Conservation (phyloP, 1,140 invertebrate genomes). For the Lepidostoma basale region DNA sequence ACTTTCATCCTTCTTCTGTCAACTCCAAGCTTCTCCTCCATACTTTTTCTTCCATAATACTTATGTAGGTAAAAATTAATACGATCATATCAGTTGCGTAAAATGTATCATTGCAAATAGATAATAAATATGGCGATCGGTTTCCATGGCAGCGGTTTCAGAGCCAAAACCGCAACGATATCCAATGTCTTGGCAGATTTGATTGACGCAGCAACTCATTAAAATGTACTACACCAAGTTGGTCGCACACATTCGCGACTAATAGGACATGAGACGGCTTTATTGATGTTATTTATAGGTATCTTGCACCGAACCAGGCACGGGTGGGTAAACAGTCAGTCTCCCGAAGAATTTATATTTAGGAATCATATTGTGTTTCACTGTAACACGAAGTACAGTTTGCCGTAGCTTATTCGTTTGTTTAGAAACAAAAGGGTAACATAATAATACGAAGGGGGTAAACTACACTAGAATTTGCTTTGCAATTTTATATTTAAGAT, state of each 20-base stretch:
- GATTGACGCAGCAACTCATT: constrained; percentile 23
- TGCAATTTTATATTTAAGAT: no score
- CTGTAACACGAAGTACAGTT: background rate
- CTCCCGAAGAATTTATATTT: constrained; percentile 1
- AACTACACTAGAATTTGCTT: no score
- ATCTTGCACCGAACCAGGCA: background rate
- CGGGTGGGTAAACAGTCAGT: background rate
- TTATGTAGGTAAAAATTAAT: no score
- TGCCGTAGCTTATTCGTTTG: background rate
- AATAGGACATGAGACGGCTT: background rate
- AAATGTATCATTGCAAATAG: no score
- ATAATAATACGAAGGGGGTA: no score
- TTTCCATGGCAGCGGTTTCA: background rate
- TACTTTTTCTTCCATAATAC: no score
- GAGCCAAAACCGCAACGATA: constrained; percentile 12
- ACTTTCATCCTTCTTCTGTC: no score
- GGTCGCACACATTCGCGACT: background rate
- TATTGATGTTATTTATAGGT: constrained; percentile 18
- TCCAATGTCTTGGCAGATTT: background rate
- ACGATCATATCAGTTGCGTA: no score
- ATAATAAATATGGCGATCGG: background rate
- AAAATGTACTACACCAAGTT: constrained; percentile 3
- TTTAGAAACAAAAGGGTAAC: no score
- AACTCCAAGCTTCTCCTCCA: no score
- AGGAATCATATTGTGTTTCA: background rate